Evolutionary conservation across 2,888 invertebrate genomes (phyloP).

Genomic region (Acleris cristana): DNA sequence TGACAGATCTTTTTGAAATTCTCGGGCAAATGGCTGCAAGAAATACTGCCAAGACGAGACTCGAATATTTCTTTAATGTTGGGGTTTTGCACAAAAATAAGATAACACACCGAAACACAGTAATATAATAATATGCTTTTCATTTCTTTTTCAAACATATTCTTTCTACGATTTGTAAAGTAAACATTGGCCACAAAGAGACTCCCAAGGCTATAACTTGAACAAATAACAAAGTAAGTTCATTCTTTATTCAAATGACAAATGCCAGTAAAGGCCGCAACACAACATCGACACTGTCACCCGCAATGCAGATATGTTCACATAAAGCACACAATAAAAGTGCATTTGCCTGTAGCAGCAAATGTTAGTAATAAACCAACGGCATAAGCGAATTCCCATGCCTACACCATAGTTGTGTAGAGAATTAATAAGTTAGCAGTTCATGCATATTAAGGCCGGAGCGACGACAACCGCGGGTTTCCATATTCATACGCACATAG

Average conservation of each 20-base stretch:
- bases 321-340: conserved; percentile 35
- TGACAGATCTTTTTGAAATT: conserved; percentile 67
- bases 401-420: conserved; percentile 55
- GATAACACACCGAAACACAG: background rate
- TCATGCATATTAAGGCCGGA: conserved; percentile 67
- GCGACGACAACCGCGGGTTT: conserved; percentile 55
- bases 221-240: conserved; percentile 8
- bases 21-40: conserved; percentile 49
- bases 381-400: conserved; percentile 44
- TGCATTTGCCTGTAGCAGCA: conserved; percentile 46
- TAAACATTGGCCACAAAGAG: conserved; percentile 41
- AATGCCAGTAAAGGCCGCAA: conserved; percentile 20
- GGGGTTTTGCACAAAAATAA: background rate
- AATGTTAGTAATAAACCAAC: conserved; percentile 46
- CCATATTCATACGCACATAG: conserved; percentile 61
- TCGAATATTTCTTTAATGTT: background rate
- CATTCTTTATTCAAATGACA: conserved; percentile 28
- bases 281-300: conserved; percentile 27
- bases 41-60: conserved; percentile 8
- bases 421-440: conserved; percentile 69
- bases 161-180: conserved; percentile 15
- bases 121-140: conserved; percentile 25
- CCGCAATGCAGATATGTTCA: conserved; percentile 36
- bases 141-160: conserved; percentile 11
- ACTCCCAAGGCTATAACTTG: conserved; percentile 3